phyloP scores from a whole-genome alignment of 2,888 invertebrate genomes.

The Penaeus monodon region DNA sequence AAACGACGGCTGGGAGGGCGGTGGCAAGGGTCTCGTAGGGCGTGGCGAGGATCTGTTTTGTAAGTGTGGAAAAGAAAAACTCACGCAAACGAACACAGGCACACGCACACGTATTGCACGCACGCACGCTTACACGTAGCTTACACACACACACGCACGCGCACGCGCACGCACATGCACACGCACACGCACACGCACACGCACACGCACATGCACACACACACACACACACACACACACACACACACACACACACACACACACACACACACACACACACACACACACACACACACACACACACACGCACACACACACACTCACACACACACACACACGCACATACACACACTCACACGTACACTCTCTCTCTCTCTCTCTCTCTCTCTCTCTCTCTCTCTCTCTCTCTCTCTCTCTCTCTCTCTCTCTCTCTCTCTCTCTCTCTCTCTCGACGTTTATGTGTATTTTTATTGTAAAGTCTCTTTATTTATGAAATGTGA shows the following conservation, averaged over 20 bases:
- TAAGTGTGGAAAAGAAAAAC: too few species aligned
- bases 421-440: slow-evolving; percentile 11
- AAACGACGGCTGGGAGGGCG: too few species aligned
- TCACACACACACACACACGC: slow-evolving; percentile 31
- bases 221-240: slow-evolving; percentile 23
- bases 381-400: too few species aligned
- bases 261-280: slow-evolving; percentile 25
- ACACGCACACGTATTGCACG: neutral
- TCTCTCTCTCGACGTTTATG: neutral
- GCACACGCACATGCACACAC: neutral
- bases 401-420: neutral
- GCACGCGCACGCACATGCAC: neutral
- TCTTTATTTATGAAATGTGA: too few species aligned
- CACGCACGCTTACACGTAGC: neutral
- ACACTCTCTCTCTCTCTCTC: neutral
- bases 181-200: neutral
- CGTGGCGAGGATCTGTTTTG: too few species aligned
- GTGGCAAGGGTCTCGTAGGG: too few species aligned
- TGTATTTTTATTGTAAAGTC: too few species aligned
- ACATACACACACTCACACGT: slow-evolving; percentile 20
- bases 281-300: neutral
- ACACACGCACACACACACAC: slow-evolving; percentile 13
- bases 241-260: slow-evolving; percentile 24
- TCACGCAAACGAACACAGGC: neutral
- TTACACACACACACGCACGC: too few species aligned